Conservation (phyloP, 1,140 invertebrate species). For the Cherax quadricarinatus region DNA sequence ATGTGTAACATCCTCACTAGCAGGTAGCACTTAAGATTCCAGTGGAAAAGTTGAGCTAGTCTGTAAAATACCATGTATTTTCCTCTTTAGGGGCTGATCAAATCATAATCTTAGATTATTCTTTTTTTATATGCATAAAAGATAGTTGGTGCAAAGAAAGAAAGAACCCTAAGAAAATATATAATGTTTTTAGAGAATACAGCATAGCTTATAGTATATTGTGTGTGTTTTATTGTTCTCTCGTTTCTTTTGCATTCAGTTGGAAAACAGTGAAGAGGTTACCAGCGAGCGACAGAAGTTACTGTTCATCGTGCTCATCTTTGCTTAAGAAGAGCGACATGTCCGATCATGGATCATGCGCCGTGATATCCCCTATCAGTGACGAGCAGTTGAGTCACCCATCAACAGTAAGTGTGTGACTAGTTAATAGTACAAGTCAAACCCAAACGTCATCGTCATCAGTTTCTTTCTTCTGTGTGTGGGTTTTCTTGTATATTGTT, state of each 20-base stretch:
- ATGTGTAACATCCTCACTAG: no score
- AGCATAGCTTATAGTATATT: no score
- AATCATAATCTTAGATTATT: background rate
- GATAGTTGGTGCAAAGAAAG: background rate
- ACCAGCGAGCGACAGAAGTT: background rate
- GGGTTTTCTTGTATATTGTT: no score
- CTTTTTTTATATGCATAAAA: background rate
- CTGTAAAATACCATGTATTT: no score
- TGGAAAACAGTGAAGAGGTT: background rate
- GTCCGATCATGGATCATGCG: constrained; percentile 1
- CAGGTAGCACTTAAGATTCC: no score
- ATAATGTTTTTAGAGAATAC: background rate
- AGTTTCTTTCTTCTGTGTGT: no score
- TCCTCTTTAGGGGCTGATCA: no score
- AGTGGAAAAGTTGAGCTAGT: no score
- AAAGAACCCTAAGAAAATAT: background rate
- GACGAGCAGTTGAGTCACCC: constrained; percentile 12
- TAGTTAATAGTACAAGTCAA: no score
- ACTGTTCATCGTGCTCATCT: constrained; percentile 24
- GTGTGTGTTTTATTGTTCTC: no score
- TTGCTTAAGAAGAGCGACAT: background rate
- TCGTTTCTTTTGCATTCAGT: background rate
- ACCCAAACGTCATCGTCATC: no score
- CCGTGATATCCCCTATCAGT: constrained; percentile 19
- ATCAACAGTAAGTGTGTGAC: constrained; percentile 28